A percentile compares a stretch with the other conserved stretches of the same genome.
Evolutionary conservation across 2,113 vertebrate species (phyloP).

Genomic region (Dendrocopos noguchii): DNA sequence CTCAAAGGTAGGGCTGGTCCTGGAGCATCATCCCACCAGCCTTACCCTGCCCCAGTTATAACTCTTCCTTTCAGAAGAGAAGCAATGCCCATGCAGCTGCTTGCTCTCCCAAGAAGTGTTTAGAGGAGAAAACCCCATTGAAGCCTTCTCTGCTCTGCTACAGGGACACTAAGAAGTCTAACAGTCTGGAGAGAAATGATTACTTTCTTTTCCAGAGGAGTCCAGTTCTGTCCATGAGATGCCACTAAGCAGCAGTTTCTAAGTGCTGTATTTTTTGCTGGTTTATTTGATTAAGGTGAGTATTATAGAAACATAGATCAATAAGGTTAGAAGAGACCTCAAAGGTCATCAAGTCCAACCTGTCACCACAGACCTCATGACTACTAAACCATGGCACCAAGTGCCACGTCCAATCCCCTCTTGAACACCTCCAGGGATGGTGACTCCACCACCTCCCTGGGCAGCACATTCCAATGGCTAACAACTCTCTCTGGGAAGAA

Average conservation of each 20-base stretch:
- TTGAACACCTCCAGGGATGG: too few species aligned
- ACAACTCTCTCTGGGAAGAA: too few species aligned
- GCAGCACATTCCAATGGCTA: too few species aligned
- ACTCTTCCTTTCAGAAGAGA: not conserved
- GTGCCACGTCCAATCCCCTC: too few species aligned
- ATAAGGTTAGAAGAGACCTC: too few species aligned
- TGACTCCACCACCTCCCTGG: too few species aligned
- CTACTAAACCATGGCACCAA: too few species aligned
- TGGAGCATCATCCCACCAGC: not conserved
- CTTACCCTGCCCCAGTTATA: not conserved
- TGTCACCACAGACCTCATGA: too few species aligned
- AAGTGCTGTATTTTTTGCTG: not conserved
- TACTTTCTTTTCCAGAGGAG: not conserved
- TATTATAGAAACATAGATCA: fast-evolving
- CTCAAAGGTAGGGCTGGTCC: not conserved
- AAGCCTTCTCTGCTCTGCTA: not conserved
- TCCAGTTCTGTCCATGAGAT: not conserved
- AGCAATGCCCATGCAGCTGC: fast-evolving
- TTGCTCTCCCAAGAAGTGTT: not conserved
- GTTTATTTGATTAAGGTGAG: not conserved
- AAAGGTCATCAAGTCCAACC: too few species aligned
- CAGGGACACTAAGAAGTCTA: not conserved
- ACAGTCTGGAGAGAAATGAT: not conserved
- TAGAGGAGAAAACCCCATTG: not conserved
- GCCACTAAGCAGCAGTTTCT: not conserved